Conservation (phyloP, 2,888 invertebrate genomes). For the Leptogaster cylindrica region DNA sequence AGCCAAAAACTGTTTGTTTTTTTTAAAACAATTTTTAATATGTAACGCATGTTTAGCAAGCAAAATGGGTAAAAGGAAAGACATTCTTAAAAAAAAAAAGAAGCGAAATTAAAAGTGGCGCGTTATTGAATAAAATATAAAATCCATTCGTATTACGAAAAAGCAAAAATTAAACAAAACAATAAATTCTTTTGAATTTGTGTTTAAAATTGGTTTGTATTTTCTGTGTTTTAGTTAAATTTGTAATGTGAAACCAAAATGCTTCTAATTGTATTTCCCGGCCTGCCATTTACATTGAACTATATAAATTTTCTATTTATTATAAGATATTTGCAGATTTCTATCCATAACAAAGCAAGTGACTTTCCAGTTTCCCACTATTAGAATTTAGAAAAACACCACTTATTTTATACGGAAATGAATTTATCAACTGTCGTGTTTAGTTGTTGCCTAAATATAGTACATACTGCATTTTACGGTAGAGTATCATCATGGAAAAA, state of each 20-base stretch:
- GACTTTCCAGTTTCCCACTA: too few species aligned
- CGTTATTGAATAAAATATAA: neutral
- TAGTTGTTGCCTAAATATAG: too few species aligned
- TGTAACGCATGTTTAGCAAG: neutral
- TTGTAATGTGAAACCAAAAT: too few species aligned
- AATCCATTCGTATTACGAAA: neutral
- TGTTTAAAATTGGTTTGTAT: neutral
- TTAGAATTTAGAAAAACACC: too few species aligned
- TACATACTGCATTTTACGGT: too few species aligned
- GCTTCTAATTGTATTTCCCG: neutral
- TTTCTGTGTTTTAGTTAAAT: neutral
- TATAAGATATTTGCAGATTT: too few species aligned
- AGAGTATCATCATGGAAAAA: too few species aligned
- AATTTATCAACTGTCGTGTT: too few species aligned
- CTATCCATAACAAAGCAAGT: too few species aligned
- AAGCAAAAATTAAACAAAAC: neutral
- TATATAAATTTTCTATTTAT: too few species aligned
- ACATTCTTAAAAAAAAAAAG: conserved; percentile 3
- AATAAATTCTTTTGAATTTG: neutral
- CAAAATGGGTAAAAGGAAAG: neutral
- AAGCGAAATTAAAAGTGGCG: conserved; percentile 12
- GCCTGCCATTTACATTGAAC: neutral
- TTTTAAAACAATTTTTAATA: too few species aligned
- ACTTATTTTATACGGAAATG: too few species aligned
- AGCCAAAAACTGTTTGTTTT: neutral